Base-by-base conservation (phyloP, 2,113 vertebrate species). In the Pampusana beccarii region DNA sequence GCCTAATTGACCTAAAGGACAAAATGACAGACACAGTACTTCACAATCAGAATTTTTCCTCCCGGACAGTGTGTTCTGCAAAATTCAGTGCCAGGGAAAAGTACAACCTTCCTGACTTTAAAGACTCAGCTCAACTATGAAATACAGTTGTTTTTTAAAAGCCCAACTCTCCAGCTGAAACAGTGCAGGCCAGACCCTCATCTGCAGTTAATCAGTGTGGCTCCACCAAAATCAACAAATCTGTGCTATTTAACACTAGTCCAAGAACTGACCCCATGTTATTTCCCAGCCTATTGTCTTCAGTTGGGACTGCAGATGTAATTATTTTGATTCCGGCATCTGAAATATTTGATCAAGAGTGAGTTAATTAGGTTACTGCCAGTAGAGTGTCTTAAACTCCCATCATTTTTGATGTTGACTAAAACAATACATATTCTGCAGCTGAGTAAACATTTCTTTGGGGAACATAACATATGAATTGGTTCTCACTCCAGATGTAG, bases 381-480 rank as follows among this genome's bases (percentile, higher is more conserved):
- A 71, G 67, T 14, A 40, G 28, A 92, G 67, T 78, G 79, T 51
- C 62, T 78, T 91, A 93, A 93, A 93, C 67, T 80, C 82, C 79
- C 71, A 78, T 67, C 15, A 80, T 86, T 95, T 80, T 67, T 93
- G 51, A 96, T 86, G 82, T 90, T 93, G 10, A 3, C 79, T 94
- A 57, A 86, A 94, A 95, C 88, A 95, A 93, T 60, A 94, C 51
- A 17, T 71, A 54, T 67, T 64, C 64, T 73, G 72, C 93, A 96
- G 94, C 79, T 95, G 88, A 96, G 67, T 86, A 94, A 95, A 93
- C 67, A 95, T 67, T 96, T 94, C 71, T 95, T 91, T 34, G 56
- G 60, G 67, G 64, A 94, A 56, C 0, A 3, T 29, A 82, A 80
- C 2, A 3, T 58, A 93, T 10, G 90, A 92, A 86, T 71, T 42